Evolutionary conservation across 2,113 vertebrate species (phyloP).

Genomic region (Thomomys bottae): DNA sequence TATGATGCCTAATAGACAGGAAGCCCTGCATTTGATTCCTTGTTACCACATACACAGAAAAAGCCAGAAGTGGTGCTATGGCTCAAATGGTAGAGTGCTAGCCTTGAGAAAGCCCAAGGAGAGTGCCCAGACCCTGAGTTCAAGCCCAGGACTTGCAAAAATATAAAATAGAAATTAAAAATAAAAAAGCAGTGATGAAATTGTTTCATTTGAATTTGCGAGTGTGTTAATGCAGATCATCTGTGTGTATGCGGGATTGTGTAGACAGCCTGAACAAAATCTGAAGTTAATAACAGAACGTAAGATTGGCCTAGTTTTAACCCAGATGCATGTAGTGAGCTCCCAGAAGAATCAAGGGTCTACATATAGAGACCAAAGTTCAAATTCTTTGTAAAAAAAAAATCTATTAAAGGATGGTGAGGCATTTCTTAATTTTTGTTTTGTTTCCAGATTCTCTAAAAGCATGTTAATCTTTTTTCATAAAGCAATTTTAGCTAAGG

Average conservation of each 20-base stretch:
- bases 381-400: background rate
- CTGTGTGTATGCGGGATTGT: background rate
- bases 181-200: too few relatives aligned
- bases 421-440: slow-evolving; percentile 22
- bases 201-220: background rate
- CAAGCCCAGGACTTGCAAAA: too few relatives aligned
- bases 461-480: slow-evolving; percentile 23
- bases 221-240: background rate
- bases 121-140: too few relatives aligned
- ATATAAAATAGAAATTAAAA: too few relatives aligned
- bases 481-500: background rate
- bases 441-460: background rate
- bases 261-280: background rate
- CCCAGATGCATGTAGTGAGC: background rate
- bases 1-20: too few relatives aligned
- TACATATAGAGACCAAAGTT: background rate
- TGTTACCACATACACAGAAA: too few relatives aligned
- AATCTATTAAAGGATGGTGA: background rate
- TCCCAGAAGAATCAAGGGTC: background rate
- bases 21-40: too few relatives aligned
- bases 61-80: too few relatives aligned
- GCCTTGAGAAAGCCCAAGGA: too few relatives aligned
- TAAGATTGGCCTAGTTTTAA: background rate
- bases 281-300: background rate
- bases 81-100: too few relatives aligned